These are phyloP conservation scores for Aphidoletes aphidimyza DNA, from an alignment of 2,888 invertebrate species.

Conservation along the genomic window DNA sequence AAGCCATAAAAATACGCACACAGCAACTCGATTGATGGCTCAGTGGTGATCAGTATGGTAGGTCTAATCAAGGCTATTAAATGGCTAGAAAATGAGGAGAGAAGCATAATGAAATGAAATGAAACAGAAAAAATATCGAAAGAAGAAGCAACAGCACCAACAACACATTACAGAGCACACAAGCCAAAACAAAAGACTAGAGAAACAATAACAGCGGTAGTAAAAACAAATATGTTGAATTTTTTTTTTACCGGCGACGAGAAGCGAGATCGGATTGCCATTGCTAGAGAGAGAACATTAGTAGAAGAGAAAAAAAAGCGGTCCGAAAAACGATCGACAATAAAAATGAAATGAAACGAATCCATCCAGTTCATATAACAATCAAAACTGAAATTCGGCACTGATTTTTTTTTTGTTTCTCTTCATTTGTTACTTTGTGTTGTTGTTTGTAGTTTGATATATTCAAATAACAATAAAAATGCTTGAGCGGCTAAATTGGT, in stretches of 20 bases:
- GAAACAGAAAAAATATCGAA: not conserved
- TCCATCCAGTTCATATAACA: conserved; percentile 3
- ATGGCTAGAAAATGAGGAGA: not conserved
- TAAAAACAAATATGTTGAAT: conserved; percentile 14
- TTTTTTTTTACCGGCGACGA: not conserved
- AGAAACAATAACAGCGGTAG: not conserved
- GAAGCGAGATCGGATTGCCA: not conserved
- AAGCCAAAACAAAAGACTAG: not conserved
- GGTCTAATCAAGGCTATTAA: conserved; percentile 6
- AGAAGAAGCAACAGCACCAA: no score
- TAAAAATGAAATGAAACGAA: not conserved
- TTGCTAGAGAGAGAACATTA: no score
- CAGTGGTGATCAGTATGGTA: not conserved
- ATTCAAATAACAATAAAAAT: not conserved
- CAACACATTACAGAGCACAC: not conserved
- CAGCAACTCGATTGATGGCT: not conserved
- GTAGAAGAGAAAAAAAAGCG: not conserved
- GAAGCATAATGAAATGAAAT: conserved; percentile 1
- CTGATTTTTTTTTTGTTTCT: not conserved
- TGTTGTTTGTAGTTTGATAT: not conserved
- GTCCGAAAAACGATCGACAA: not conserved
- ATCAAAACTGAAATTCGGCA: not conserved
- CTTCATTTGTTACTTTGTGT: not conserved
- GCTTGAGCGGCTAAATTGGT: not conserved
- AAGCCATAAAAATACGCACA: conserved; percentile 45